Evolutionary conservation across 2,113 vertebrate species (phyloP).

Genomic region (Elephas maximus): DNA sequence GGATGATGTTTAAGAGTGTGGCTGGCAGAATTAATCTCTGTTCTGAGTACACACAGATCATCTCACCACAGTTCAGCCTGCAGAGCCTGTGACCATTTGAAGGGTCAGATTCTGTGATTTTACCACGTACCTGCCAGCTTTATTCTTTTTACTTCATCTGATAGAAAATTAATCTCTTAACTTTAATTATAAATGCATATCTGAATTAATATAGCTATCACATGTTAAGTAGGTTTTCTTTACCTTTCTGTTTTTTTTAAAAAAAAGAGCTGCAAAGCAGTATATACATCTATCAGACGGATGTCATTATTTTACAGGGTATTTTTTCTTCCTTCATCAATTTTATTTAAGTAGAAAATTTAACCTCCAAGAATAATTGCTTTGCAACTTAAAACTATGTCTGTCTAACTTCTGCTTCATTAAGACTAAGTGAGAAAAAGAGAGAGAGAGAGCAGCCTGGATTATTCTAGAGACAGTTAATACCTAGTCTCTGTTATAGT

Average conservation of each 20-base stretch:
- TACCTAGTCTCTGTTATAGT: neutral
- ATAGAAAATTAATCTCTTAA: conserved; percentile 3
- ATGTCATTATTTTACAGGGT: neutral
- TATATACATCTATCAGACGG: rapidly evolving
- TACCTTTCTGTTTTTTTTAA: neutral
- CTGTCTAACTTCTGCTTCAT: neutral
- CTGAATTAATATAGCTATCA: neutral
- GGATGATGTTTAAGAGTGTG: neutral
- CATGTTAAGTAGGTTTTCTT: neutral
- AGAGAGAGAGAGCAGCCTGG: neutral
- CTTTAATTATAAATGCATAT: conserved; percentile 19
- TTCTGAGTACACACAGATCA: no score
- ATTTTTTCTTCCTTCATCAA: neutral
- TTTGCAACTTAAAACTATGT: neutral
- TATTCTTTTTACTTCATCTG: neutral
- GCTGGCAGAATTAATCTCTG: neutral
- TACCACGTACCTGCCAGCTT: neutral
- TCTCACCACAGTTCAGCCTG: neutral
- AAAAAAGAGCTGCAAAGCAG: neutral
- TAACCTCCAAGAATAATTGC: neutral
- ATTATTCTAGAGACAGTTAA: neutral
- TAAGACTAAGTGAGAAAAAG: neutral
- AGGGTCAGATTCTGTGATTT: neutral
- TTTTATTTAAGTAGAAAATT: neutral
- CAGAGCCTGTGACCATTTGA: neutral